These are phyloP conservation scores for Ciconia nigra DNA, from an alignment of 2,797 vertebrate genomes.

Conservation along the genomic window DNA sequence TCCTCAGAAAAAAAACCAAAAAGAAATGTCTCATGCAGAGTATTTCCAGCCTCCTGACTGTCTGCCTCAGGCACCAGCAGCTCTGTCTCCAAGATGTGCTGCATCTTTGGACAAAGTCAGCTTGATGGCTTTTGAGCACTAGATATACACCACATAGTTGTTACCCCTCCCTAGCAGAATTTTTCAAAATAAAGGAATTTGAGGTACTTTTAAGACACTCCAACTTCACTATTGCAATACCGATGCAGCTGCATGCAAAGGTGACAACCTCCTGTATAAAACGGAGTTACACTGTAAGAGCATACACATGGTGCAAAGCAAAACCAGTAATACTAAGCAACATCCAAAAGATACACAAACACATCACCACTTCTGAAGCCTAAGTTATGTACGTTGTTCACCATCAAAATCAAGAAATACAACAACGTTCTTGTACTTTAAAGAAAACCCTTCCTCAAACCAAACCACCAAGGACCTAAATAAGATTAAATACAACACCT, in stretches of 20 bases:
- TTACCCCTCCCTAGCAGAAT: background rate
- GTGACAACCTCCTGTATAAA: background rate
- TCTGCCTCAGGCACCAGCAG: background rate
- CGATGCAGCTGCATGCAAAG: background rate
- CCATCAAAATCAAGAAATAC: background rate
- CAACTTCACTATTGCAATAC: background rate
- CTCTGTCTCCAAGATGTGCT: background rate
- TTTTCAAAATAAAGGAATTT: background rate
- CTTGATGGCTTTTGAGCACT: background rate
- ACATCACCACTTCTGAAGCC: background rate
- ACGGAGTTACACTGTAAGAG: background rate
- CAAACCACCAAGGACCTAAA: background rate
- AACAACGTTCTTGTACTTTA: fast-evolving
- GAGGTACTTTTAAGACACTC: background rate
- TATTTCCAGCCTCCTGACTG: background rate
- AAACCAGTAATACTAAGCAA: background rate
- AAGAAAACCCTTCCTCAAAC: background rate
- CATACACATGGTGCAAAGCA: fast-evolving
- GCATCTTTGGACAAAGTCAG: background rate
- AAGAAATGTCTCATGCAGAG: background rate
- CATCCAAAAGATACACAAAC: no score
- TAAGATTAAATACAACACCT: background rate
- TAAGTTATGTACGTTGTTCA: fast-evolving
- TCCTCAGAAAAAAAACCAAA: background rate
- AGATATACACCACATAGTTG: no score